These are phyloP conservation scores for Cosmorhoe ocellata DNA, from an alignment of 2,888 invertebrate genomes.

Conservation along the genomic window DNA sequence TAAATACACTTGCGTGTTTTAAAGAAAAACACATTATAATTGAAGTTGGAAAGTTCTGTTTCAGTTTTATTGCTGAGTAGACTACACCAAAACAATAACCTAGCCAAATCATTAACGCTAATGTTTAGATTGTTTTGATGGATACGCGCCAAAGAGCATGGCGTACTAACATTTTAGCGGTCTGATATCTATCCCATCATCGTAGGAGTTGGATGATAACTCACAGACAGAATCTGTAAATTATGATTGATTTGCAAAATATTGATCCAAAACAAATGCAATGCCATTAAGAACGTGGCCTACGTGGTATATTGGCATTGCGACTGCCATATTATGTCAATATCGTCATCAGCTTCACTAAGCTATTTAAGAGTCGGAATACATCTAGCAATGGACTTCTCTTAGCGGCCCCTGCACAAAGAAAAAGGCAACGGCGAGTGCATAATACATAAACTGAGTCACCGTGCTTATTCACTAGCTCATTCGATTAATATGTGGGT, in stretches of 20 bases:
- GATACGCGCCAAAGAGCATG: constrained; percentile 13
- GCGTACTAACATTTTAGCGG: constrained; percentile 11
- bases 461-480: too few relatives aligned
- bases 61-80: neutral
- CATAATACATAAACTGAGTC: too few relatives aligned
- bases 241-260: neutral
- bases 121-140: constrained; percentile 13
- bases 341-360: too few relatives aligned
- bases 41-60: constrained; percentile 7
- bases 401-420: too few relatives aligned
- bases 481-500: too few relatives aligned
- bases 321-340: too few relatives aligned
- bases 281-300: neutral
- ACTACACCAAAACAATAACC: constrained; percentile 1
- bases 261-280: neutral
- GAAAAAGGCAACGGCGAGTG: too few relatives aligned
- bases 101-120: constrained; percentile 13
- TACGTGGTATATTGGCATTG: too few relatives aligned
- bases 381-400: too few relatives aligned
- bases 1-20: too few relatives aligned
- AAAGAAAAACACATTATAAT: too few relatives aligned
- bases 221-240: neutral
- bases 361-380: too few relatives aligned
- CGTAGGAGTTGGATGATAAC: neutral
- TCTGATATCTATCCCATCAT: constrained; percentile 4